Base-by-base conservation (phyloP, 2,888 invertebrate species). In the Griposia aprilina region DNA sequence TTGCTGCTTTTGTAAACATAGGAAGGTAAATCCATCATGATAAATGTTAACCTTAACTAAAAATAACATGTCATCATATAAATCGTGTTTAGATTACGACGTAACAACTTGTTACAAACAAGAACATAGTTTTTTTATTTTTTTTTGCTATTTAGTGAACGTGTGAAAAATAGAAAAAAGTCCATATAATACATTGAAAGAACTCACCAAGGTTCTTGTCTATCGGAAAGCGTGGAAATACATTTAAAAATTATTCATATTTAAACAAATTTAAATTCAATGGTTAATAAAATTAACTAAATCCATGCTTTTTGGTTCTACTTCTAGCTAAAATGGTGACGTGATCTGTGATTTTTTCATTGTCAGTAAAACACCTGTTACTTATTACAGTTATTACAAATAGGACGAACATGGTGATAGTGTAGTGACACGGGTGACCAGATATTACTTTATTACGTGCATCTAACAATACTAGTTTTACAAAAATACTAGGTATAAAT, bases 151-250 rank as follows among this genome's bases (percentile, higher is more conserved):
- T n/a, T 72, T 63, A 69, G 0, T 68, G 6, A 72, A 65, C 13
- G 72, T 50, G 63, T 68, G 15, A 17, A 20, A 63, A 55, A 26
- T 69, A 11, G 48, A 60, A 72, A 36, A 84, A 77, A 41, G 4
- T 80, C 30, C 80, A 70, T 80, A 76, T 69, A 85, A 88, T 81
- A 86, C 77, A 84, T 81, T 84, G 79, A 83, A 84, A 89, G 87
- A 93, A 96, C 96, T 96, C 96, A 96, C 96, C 96, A 91, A 95
- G 93, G 91, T 96, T 96, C 94, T 96, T 96, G 94, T 96, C 96
- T 96, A 93, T 93, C 95, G 91, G 96, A 84, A 86, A 90, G 96
- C 96, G 92, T 96, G 96, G 91, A 96, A 96, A 94, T 92, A 94
- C 88, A 93, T 90, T 92, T 81, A 81, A 90, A 88, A 80, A 90